These are phyloP conservation scores for Chaunax sp. DNA, from an alignment of 2,797 vertebrate species.

Conservation along the genomic window DNA sequence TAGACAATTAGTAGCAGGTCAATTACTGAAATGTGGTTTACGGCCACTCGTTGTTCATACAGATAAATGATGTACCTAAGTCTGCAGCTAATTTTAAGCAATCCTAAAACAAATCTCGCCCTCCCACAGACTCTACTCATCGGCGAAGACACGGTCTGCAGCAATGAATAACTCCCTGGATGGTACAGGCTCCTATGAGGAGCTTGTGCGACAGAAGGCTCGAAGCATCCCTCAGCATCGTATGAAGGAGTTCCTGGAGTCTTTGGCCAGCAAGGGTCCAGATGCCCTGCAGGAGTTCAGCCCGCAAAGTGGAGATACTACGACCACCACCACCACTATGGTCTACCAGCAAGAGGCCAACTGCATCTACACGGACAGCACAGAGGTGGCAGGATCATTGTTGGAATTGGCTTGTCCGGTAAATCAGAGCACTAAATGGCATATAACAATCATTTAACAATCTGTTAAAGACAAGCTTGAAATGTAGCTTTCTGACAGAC, in stretches of 20 bases:
- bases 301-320: conserved; percentile 83
- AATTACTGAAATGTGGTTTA: neutral
- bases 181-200: conserved; percentile 95
- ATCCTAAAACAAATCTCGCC: neutral
- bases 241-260: conserved; percentile 99
- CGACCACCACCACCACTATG: conserved; percentile 87
- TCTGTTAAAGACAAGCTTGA: neutral
- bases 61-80: neutral
- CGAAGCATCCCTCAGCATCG: conserved; percentile 96
- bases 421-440: conserved; percentile 47
- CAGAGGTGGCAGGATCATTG: conserved; percentile 95
- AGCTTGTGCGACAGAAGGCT: conserved; percentile 95
- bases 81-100: neutral
- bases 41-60: neutral
- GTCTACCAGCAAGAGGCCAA: conserved; percentile 94
- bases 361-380: conserved; percentile 97
- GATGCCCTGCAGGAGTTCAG: conserved; percentile 94
- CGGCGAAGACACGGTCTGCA: conserved; percentile 36
- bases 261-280: conserved; percentile 92
- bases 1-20: conserved; percentile 4
- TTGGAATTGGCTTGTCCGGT: conserved; percentile 97
- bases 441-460: no score
- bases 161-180: conserved; percentile 97
- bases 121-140: conserved; percentile 24
- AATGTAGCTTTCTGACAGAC: conserved; percentile 3